Conservation (phyloP, 2,113 vertebrate species). For the Leucosticte australis region DNA sequence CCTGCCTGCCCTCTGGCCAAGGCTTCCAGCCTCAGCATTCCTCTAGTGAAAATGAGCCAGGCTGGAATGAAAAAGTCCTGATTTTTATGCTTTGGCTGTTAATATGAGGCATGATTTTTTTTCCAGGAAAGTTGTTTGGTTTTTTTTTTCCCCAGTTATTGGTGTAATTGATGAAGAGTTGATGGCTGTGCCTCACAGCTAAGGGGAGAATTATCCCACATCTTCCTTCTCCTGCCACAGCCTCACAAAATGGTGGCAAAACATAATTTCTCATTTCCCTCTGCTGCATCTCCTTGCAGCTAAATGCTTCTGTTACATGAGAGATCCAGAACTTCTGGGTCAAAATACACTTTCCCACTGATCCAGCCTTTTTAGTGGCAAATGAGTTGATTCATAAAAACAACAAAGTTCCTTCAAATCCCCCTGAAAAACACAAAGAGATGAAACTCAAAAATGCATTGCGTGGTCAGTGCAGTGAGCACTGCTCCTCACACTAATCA, state of each 20-base stretch:
- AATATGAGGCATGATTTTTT: background rate
- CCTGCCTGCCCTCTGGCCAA: background rate
- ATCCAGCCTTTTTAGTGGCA: background rate
- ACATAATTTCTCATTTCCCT: background rate
- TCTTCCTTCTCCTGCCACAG: background rate
- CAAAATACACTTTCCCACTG: background rate
- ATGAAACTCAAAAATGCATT: background rate
- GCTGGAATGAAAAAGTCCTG: background rate
- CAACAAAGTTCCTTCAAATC: background rate
- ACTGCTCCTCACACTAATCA: background rate
- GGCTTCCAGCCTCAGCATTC: background rate
- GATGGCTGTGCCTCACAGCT: background rate
- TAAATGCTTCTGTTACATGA: background rate
- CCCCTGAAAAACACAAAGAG: background rate
- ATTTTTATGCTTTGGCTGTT: background rate
- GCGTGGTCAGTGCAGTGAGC: background rate
- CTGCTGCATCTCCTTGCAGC: background rate
- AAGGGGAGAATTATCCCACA: background rate
- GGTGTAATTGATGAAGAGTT: background rate
- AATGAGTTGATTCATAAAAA: background rate
- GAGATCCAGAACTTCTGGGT: background rate
- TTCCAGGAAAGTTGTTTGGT: fast-evolving
- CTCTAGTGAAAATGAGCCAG: background rate
- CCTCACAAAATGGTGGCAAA: background rate
- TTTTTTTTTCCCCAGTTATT: background rate